Conservation (phyloP, 1,140 invertebrate genomes). For the Euura saliciscinereae region DNA sequence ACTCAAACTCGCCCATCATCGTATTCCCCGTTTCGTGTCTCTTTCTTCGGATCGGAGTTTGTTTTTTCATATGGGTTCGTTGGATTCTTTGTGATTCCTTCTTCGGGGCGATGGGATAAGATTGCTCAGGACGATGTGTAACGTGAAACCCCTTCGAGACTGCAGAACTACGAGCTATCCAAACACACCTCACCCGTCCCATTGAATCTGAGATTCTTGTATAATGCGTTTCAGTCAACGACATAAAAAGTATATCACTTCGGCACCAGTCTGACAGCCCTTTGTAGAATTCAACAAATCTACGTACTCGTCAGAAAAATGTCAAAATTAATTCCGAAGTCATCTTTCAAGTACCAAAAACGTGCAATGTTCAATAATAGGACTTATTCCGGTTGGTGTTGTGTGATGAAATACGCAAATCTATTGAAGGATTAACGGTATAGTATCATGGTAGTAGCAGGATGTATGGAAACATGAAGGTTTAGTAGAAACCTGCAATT, state of each 20-base stretch:
- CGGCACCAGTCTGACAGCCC: not conserved
- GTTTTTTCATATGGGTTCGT: not conserved
- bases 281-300: not conserved
- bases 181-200: not conserved
- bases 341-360: no score
- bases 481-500: no score
- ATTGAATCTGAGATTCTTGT: not conserved
- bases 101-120: not conserved
- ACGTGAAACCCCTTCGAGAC: not conserved
- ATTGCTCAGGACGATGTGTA: not conserved
- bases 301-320: not conserved
- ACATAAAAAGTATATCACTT: not conserved
- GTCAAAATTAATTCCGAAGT: not conserved
- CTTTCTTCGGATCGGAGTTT: not conserved
- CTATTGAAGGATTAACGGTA: conserved; percentile 15
- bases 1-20: not conserved
- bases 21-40: not conserved
- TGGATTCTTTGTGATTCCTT: not conserved
- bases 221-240: not conserved
- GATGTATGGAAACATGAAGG: not conserved
- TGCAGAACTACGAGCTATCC: not conserved
- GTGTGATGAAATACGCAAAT: conserved; percentile 8
- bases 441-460: not conserved
- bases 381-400: no score
- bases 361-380: no score